A percentile compares a stretch with the other conserved stretches of the same genome.
Conservation (phyloP, 2,888 invertebrate species). For the Ashinkailepas kermadecensis region DNA sequence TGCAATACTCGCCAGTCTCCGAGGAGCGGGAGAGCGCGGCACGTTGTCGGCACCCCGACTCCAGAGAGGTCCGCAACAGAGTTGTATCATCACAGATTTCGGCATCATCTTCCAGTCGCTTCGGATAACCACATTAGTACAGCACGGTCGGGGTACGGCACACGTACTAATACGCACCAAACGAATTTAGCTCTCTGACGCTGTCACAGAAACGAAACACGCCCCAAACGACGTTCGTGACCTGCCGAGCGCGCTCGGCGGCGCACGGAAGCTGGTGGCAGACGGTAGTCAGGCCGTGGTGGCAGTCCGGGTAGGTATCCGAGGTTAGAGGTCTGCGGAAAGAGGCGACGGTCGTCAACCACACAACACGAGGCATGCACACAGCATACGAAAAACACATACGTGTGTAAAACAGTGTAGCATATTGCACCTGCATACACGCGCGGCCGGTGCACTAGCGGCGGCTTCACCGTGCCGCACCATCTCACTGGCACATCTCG, state of each 20-base stretch:
- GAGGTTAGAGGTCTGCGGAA: background rate
- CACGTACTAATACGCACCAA: background rate
- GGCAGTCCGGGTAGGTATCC: background rate
- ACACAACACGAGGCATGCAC: background rate
- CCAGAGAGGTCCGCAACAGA: background rate
- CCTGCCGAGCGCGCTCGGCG: background rate
- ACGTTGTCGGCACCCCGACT: background rate
- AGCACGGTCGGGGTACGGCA: background rate
- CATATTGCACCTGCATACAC: no score
- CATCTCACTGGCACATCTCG: no score
- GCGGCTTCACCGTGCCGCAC: no score
- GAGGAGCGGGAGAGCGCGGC: background rate
- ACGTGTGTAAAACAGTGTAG: no score
- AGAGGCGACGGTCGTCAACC: background rate
- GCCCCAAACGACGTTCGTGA: background rate
- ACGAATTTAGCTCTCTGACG: background rate
- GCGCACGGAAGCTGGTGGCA: background rate
- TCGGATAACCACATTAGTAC: background rate
- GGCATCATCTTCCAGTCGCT: background rate
- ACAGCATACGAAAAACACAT: no score
- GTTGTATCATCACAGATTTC: conserved; percentile 14
- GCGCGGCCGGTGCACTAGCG: no score
- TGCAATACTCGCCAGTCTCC: background rate
- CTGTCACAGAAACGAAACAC: background rate
- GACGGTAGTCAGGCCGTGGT: background rate